phyloP scores from a whole-genome alignment of 1,140 invertebrate species.

The Drosophila ercepeae region DNA sequence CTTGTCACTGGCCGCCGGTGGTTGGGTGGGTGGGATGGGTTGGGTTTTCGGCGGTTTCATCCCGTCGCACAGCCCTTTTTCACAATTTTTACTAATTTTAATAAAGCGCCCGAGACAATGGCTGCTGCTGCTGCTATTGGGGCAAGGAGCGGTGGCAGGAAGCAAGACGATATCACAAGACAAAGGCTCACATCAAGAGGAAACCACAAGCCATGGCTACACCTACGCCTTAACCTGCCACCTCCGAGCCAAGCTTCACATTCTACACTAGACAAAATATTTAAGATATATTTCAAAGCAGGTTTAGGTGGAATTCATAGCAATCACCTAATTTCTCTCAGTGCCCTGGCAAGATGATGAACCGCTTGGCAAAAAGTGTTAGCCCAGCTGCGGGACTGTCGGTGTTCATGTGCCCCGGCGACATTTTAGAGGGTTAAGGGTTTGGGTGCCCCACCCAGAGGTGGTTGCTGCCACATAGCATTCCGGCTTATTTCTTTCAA shows the following conservation, averaged over 20 bases:
- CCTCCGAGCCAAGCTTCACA: neutral
- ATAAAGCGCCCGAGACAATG: constrained; percentile 70
- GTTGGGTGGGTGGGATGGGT: neutral
- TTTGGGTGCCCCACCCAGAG: neutral
- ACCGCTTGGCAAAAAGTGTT: constrained; percentile 31
- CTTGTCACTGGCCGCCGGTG: constrained; percentile 55
- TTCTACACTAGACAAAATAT: neutral
- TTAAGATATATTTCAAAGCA: too few relatives aligned
- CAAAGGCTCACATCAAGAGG: constrained; percentile 77
- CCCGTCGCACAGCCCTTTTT: constrained; percentile 25
- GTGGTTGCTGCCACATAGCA: constrained; percentile 47
- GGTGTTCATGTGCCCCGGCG: constrained; percentile 7
- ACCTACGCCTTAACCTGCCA: constrained; percentile 25
- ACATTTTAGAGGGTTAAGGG: constrained; percentile 16
- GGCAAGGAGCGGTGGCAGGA: neutral
- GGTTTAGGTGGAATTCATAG: too few relatives aligned
- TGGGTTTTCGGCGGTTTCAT: neutral
- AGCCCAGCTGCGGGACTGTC: constrained; percentile 28
- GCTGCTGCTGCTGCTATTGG: neutral
- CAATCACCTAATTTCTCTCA: neutral
- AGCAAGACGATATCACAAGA: constrained; percentile 53
- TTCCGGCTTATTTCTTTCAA: constrained; percentile 59
- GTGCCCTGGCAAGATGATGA: constrained; percentile 14
- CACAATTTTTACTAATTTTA: constrained; percentile 77
- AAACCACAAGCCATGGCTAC: constrained; percentile 63